phyloP scores from a whole-genome alignment of 2,797 vertebrate genomes.

The Remorina albescens region DNA sequence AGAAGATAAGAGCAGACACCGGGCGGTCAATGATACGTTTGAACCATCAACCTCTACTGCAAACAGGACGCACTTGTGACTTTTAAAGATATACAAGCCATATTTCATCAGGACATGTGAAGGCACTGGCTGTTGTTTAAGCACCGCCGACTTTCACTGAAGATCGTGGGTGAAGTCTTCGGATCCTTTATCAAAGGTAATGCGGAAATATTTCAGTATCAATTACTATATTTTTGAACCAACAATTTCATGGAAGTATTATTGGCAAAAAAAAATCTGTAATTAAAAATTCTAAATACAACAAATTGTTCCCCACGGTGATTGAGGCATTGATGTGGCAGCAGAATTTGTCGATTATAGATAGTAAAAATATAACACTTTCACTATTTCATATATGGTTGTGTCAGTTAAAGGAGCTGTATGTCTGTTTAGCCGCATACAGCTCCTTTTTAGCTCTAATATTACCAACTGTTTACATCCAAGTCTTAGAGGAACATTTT shows the following conservation, averaged over 20 bases:
- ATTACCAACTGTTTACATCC: too few species aligned
- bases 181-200: background rate
- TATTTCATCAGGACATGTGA: constrained; percentile 37
- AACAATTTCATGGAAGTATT: background rate
- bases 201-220: background rate
- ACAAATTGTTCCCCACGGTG: too few species aligned
- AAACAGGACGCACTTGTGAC: constrained; percentile 56
- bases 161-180: constrained; percentile 2
- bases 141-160: constrained; percentile 18
- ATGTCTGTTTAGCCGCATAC: too few species aligned
- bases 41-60: constrained; percentile 72
- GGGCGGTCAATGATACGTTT: constrained; percentile 74
- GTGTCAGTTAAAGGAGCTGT: too few species aligned
- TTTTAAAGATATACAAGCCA: constrained; percentile 56
- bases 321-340: too few species aligned
- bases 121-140: constrained; percentile 18
- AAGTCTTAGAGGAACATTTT: too few species aligned
- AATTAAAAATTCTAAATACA: too few species aligned
- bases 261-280: background rate
- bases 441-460: too few species aligned
- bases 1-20: constrained; percentile 79
- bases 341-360: too few species aligned
- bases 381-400: background rate
- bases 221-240: background rate
- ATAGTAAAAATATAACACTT: too few species aligned